A percentile compares a stretch with the other conserved stretches of the same genome.
Evolutionary conservation across 2,113 vertebrate species (phyloP).

Genomic region (Ariopsis seemanni): DNA sequence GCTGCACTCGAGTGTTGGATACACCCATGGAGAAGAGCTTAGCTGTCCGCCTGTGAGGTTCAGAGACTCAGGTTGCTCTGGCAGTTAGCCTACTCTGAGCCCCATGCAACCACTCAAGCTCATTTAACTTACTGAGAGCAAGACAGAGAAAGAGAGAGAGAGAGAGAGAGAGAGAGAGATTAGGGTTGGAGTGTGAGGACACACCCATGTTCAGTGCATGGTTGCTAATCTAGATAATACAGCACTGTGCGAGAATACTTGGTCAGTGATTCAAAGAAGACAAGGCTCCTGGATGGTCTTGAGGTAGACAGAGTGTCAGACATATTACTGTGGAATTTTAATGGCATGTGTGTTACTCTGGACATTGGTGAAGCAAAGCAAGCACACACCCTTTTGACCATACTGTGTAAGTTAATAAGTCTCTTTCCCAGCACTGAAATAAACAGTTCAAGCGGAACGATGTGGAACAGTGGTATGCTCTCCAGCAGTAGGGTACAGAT

Average conservation of each 20-base stretch:
- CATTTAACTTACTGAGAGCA: slow-evolving; percentile 40
- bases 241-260: slow-evolving; percentile 27
- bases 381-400: slow-evolving; percentile 30
- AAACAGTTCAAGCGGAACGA: slow-evolving; percentile 45
- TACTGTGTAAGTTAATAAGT: slow-evolving; percentile 41
- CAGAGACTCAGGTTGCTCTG: slow-evolving; percentile 70
- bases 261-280: slow-evolving; percentile 41
- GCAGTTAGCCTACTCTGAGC: slow-evolving; percentile 38
- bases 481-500: slow-evolving; percentile 16
- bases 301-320: slow-evolving; percentile 39
- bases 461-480: slow-evolving; percentile 27
- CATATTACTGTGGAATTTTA: slow-evolving; percentile 52
- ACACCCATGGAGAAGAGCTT: slow-evolving; percentile 60
- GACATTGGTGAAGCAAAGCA: slow-evolving; percentile 43
- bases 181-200: slow-evolving; percentile 39
- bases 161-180: slow-evolving; percentile 60
- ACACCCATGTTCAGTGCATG: slow-evolving; percentile 19
- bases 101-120: slow-evolving; percentile 38
- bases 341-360: slow-evolving; percentile 54
- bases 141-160: slow-evolving; percentile 60
- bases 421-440: slow-evolving; percentile 21
- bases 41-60: slow-evolving; percentile 68
- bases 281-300: slow-evolving; percentile 54
- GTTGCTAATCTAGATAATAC: slow-evolving; percentile 40
- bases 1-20: slow-evolving; percentile 68